Base-by-base conservation (phyloP, 2,797 vertebrate genomes). In the Falco concolor region DNA sequence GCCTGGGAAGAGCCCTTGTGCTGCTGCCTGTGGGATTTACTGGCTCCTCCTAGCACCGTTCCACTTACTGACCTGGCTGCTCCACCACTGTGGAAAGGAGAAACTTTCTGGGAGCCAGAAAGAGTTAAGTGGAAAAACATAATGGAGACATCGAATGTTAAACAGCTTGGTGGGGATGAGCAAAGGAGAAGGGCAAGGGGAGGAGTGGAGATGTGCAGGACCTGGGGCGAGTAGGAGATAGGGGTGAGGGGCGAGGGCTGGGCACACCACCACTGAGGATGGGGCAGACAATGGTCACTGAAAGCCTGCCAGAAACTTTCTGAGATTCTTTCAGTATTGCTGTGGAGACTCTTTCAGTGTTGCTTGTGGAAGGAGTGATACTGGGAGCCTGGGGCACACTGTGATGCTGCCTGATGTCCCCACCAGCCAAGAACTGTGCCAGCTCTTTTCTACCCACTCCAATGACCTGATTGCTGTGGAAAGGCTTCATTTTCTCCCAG, bases 221-320 rank as follows among this genome's bases (percentile, higher is more conserved):
- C 4, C 1, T 14, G 6, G 21, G 60, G 19, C 14, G 36, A 34
- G 13, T 6, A 77, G 24, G 44, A 47, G 45, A 20, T 1, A 59
- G 18, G 6, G 9, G 17, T 14, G 24, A 60, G 30, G 19, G 6
- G 5, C 28, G 45, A 91, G 36, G 24, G 16, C 5, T 73, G 45
- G 23, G 21, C 21, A 18, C 9, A 24, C 7, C 25, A 17, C 7
- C 40, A 9, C 0, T 0, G 0, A 50, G 16, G 11, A 19, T 0
- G 2, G 27, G 19, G 7, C 30, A 65, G 42, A 69, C 9, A 3
- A 73, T 9, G 10, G 20, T 30, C 20, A 1, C 8, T 23, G 24
- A 82, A 38, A 61, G 18, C 8, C 44, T 49, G 17, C 8, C 45
- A 60, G 57, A 78, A 88, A 12, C 19, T 57, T 38, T 59, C 12